Evolutionary conservation across 2,113 vertebrate species (phyloP), one percentile per base, ranked within the genome.

Genomic region (Periophthalmodon schlosseri): DNA sequence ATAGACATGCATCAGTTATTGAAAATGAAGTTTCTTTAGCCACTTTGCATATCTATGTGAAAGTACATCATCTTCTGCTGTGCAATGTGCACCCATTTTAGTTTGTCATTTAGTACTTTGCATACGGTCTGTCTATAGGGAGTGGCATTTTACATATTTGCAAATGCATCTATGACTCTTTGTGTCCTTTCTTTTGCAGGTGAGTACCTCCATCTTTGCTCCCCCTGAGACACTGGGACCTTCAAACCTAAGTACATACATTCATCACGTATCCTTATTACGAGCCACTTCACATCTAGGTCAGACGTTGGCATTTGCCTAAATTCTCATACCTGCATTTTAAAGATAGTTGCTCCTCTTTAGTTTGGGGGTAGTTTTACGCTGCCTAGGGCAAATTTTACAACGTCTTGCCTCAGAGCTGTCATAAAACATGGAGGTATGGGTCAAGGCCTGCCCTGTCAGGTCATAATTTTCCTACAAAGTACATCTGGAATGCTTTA

Each of bases 171-270:
- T 58, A 4, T n/a, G 24, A 49, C 28, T n/a, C 5, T 16, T 21
- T 63, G 16, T 88, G 9, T 85, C 8, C 83, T 56, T 89, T 86
- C 74, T 91, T 68, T 87, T 89, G 24, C 81, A 93, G 92, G 93
- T 94, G 87, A 93, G 93, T 93, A 69, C 21, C 33, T 64, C 69
- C 20, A 58, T 24, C 24, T 14, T 57, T 73, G 72, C 74, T 34
- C 66, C 50, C 33, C 72, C 69, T 13, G 21, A 72, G 20, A 60
- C 70, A 23, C 64, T 78, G 75, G 71, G 74, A 78, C 68, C 72
- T 67, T 39, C 71, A 69, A 61, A 58, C 57, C 74, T 79, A 89
- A 91, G 92, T 87, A 91, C 74, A 68, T 52, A 76, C 33, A 58
- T 79, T 34, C 2, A 65, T 5, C 20, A 18, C 65, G 11, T 33